Evolutionary conservation across 2,888 invertebrate species (phyloP).

Genomic region (Eupithecia tripunctaria): DNA sequence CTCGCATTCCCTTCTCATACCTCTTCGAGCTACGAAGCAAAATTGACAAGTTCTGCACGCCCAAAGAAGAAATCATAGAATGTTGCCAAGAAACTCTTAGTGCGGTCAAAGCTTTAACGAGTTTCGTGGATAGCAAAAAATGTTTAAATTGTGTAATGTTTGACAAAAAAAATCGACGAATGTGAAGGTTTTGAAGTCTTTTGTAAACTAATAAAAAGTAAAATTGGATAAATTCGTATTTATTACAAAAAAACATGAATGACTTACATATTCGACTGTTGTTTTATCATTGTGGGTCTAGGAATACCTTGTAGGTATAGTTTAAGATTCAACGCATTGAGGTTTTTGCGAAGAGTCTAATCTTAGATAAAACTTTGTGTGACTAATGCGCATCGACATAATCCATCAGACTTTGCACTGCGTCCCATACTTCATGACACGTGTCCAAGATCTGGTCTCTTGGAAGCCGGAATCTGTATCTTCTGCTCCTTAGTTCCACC

Average conservation of each 20-base stretch:
- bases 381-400: conserved; percentile 60
- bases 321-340: not conserved
- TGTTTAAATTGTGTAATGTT: conserved; percentile 61
- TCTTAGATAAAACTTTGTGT: conserved; percentile 1
- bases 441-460: conserved; percentile 70
- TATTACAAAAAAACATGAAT: not conserved
- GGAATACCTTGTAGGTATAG: not conserved
- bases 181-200: conserved; percentile 23
- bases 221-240: not conserved
- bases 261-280: not conserved
- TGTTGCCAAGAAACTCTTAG: conserved; percentile 69
- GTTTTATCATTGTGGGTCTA: not conserved
- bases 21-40: conserved; percentile 74
- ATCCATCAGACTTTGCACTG: conserved; percentile 67
- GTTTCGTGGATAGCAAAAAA: conserved; percentile 67
- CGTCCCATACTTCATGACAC: conserved; percentile 70
- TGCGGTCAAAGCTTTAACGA: conserved; percentile 65
- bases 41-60: conserved; percentile 66
- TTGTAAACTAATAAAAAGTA: conserved; percentile 14
- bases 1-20: conserved; percentile 74
- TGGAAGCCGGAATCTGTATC: conserved; percentile 69
- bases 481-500: conserved; percentile 73
- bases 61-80: conserved; percentile 67
- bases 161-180: conserved; percentile 45
- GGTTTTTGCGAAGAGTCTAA: not conserved